Percentiles rank a stretch among this genome's conserved stretches.
phyloP scores from a whole-genome alignment of 2,888 invertebrate genomes.

The Halocaridina rubra region DNA sequence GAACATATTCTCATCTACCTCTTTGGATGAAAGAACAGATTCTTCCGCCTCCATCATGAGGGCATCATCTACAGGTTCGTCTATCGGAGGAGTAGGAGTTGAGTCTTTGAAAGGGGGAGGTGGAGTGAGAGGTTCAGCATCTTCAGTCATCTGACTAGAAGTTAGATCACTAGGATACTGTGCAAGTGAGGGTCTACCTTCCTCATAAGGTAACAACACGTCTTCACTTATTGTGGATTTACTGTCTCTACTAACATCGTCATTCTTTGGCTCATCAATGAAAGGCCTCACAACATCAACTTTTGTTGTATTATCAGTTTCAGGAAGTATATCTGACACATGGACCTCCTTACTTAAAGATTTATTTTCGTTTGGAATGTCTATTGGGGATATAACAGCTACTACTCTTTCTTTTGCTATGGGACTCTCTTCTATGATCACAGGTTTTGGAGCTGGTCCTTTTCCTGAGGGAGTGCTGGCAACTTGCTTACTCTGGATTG shows the following conservation, averaged over 20 bases:
- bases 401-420: conserved; percentile 9
- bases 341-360: conserved; percentile 24
- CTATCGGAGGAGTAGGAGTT: background rate
- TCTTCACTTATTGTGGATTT: background rate
- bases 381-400: background rate
- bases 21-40: too few relatives aligned
- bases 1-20: background rate
- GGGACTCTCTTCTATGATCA: conserved; percentile 30
- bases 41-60: too few relatives aligned
- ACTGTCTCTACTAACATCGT: conserved; percentile 26
- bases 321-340: conserved; percentile 4
- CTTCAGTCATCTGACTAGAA: background rate
- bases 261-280: conserved; percentile 38
- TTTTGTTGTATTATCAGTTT: background rate
- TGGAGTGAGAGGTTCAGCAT: background rate
- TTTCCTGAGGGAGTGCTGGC: conserved; percentile 45
- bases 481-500: conserved; percentile 16
- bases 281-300: conserved; percentile 28
- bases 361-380: conserved; percentile 26
- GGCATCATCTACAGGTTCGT: background rate
- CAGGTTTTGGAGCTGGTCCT: conserved; percentile 36
- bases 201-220: background rate
- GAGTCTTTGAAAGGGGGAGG: background rate
- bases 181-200: background rate
- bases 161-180: background rate